Conservation (phyloP, 2,113 vertebrate species). For the Porphyrio hochstetteri region DNA sequence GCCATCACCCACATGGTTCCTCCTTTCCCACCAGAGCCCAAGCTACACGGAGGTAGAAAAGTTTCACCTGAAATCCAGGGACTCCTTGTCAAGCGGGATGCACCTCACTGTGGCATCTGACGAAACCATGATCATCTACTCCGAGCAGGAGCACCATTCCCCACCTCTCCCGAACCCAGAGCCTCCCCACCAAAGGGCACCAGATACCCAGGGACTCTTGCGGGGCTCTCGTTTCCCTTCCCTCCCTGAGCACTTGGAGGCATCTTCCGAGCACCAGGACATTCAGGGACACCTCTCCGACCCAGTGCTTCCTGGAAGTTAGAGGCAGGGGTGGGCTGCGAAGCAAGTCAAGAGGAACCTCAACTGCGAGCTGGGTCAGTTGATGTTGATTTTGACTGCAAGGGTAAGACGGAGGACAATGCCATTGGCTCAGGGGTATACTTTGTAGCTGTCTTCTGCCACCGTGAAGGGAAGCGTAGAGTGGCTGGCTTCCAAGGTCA, state of each 20-base stretch:
- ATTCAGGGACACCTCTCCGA: constrained; percentile 90
- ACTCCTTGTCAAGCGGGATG: constrained; percentile 77
- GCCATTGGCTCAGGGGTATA: constrained; percentile 38
- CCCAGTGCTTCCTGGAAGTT: constrained; percentile 85
- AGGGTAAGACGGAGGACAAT: constrained; percentile 28
- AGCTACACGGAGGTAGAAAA: constrained; percentile 74
- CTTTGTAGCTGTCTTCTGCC: constrained; percentile 57
- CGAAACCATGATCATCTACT: constrained; percentile 72
- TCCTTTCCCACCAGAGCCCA: constrained; percentile 73
- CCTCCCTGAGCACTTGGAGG: constrained; percentile 88
- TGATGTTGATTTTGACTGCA: constrained; percentile 35
- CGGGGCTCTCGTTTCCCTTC: constrained; percentile 84
- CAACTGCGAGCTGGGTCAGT: background rate
- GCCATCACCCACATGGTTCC: background rate
- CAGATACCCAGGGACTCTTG: constrained; percentile 69
- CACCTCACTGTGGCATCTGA: constrained; percentile 74
- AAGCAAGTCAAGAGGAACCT: constrained; percentile 38
- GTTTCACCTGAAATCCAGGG: constrained; percentile 74
- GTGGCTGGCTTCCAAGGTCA: constrained; percentile 47
- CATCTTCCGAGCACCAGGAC: constrained; percentile 74
- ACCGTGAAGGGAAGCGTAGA: background rate
- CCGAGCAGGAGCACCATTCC: constrained; percentile 67
- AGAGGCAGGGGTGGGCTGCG: constrained; percentile 20
- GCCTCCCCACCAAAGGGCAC: constrained; percentile 55
- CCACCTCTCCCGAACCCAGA: constrained; percentile 36